Conservation (phyloP, 2,797 vertebrate genomes). For the Alosa sapidissima region DNA sequence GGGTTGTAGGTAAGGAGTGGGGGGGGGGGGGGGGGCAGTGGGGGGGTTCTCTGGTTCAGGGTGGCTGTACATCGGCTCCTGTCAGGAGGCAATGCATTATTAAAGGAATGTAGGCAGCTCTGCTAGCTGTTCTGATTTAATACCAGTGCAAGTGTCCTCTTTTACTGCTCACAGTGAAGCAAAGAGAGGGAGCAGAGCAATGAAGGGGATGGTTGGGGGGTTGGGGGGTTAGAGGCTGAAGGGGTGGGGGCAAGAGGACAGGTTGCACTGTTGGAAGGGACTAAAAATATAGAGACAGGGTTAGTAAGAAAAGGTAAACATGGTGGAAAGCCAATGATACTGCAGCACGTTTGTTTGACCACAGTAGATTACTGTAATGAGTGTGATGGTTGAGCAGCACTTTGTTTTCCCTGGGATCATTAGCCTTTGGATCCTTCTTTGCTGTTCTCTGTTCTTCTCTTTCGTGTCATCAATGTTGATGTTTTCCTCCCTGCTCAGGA, state of each 20-base stretch:
- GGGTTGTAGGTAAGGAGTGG: background rate
- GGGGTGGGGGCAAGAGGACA: background rate
- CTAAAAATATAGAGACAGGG: background rate
- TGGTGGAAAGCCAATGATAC: background rate
- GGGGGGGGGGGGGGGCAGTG: background rate
- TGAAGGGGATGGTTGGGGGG: background rate
- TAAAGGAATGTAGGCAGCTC: constrained; percentile 3
- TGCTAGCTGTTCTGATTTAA: constrained; percentile 9
- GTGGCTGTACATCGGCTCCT: background rate
- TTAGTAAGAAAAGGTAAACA: background rate
- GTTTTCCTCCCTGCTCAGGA: background rate
- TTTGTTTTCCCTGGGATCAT: background rate
- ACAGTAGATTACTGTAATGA: background rate
- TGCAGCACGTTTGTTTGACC: background rate
- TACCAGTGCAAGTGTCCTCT: background rate
- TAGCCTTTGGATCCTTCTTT: background rate
- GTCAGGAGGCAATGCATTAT: constrained; percentile 18
- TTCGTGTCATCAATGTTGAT: background rate
- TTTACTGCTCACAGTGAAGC: background rate
- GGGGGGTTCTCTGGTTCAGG: background rate
- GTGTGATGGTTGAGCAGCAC: background rate
- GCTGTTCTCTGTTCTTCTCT: background rate
- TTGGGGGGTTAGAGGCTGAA: background rate
- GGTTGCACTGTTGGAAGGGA: background rate
- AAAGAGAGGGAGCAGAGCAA: background rate